Percentiles rank a stretch among this genome's conserved stretches.
Evolutionary conservation across 2,113 vertebrate species (phyloP).

Genomic region (Phalacrocorax aristotelis): DNA sequence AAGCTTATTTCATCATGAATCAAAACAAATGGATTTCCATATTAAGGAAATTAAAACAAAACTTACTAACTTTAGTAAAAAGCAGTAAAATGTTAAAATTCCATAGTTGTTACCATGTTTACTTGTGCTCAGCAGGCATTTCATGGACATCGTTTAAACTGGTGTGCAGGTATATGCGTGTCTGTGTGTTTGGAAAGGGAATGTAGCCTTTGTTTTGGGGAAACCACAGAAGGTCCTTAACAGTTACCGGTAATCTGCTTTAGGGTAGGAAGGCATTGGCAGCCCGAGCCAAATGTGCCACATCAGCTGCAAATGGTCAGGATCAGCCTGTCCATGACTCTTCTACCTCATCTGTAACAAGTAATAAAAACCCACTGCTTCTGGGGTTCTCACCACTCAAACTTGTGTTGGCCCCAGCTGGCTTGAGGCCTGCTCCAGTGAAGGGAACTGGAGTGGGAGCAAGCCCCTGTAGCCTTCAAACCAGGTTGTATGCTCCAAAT

Average conservation of each 20-base stretch:
- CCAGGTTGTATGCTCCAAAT: neutral
- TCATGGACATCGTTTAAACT: neutral
- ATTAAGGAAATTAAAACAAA: neutral
- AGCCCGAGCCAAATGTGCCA: neutral
- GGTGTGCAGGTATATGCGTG: rapidly evolving
- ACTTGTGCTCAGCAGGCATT: neutral
- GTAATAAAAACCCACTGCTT: neutral
- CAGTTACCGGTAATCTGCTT: neutral
- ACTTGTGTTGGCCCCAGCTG: neutral
- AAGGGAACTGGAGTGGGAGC: neutral
- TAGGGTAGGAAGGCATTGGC: neutral
- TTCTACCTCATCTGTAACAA: neutral
- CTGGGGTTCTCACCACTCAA: neutral
- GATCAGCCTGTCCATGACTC: neutral
- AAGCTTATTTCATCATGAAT: neutral
- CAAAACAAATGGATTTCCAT: neutral
- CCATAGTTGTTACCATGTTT: rapidly evolving
- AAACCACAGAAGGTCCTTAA: neutral
- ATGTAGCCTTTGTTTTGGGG: neutral
- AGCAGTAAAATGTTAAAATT: neutral
- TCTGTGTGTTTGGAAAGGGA: neutral
- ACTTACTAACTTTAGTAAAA: neutral
- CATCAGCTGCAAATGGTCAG: rapidly evolving
- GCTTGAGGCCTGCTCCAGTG: neutral
- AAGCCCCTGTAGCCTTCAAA: neutral